A percentile compares a stretch with the other conserved stretches of the same genome.
These are phyloP conservation scores for Hecatera dysodea DNA, from an alignment of 2,888 invertebrate species.

Conservation along the genomic window DNA sequence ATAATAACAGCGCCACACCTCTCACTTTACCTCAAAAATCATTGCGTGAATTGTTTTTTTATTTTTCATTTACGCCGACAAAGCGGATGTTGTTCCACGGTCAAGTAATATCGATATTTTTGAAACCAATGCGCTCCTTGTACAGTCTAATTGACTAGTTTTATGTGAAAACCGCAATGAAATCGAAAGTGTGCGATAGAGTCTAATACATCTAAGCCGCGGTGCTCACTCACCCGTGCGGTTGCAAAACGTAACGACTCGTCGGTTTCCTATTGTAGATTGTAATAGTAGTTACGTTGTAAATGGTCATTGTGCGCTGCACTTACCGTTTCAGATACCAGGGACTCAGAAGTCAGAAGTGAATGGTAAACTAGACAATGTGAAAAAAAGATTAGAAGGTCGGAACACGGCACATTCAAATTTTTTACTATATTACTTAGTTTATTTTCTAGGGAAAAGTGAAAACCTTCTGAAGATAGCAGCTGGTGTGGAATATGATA, in stretches of 20 bases:
- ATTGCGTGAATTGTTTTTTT: slow-evolving; percentile 25
- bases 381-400: slow-evolving; percentile 2
- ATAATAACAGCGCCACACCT: slow-evolving; percentile 20
- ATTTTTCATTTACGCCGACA: slow-evolving; percentile 18
- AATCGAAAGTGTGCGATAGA: slow-evolving; percentile 18
- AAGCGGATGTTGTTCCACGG: not conserved
- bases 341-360: slow-evolving; percentile 33
- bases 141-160: not conserved
- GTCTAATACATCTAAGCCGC: not conserved
- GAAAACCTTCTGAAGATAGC: too few species aligned
- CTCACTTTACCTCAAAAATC: slow-evolving; percentile 32
- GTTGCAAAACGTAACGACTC: slow-evolving; percentile 55
- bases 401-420: not conserved
- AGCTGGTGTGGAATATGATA: too few species aligned
- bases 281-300: slow-evolving; percentile 33
- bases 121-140: slow-evolving; percentile 7
- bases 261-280: slow-evolving; percentile 53
- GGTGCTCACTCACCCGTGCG: slow-evolving; percentile 43
- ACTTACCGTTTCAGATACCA: slow-evolving; percentile 27
- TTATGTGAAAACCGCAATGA: slow-evolving; percentile 24
- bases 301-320: slow-evolving; percentile 48
- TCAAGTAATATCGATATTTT: not conserved
- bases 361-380: slow-evolving; percentile 8
- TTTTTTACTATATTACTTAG: too few species aligned
- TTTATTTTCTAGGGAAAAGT: too few species aligned